phyloP scores from a whole-genome alignment of 2,888 invertebrate genomes.

The Spisula solida region DNA sequence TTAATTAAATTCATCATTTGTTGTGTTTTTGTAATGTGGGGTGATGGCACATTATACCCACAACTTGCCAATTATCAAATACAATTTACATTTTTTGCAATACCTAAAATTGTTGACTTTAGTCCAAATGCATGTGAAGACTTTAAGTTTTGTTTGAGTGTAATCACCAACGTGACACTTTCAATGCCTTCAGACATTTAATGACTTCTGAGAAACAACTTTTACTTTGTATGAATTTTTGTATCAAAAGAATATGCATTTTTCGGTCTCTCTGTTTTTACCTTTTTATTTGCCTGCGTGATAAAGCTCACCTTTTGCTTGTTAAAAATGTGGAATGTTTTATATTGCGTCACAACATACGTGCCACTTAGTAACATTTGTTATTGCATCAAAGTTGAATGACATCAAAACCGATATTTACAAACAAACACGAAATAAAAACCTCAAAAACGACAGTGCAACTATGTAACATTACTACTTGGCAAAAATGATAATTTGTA shows the following conservation, averaged over 20 bases:
- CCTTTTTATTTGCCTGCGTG: background rate
- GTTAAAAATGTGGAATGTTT: too few species aligned
- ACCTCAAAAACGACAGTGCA: too few species aligned
- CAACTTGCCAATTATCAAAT: slow-evolving; percentile 15
- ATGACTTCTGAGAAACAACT: background rate
- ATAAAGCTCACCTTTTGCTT: background rate
- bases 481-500: too few species aligned
- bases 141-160: background rate
- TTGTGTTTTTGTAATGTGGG: too few species aligned
- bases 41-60: background rate
- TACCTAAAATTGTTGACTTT: slow-evolving; percentile 10
- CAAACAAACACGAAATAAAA: too few species aligned
- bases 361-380: too few species aligned
- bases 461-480: too few species aligned
- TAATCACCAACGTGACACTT: slow-evolving; percentile 24
- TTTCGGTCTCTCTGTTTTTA: background rate
- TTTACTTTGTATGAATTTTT: background rate
- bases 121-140: background rate
- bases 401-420: too few species aligned
- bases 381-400: too few species aligned
- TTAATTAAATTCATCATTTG: too few species aligned
- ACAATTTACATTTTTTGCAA: slow-evolving; percentile 13
- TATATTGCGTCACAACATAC: too few species aligned
- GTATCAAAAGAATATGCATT: background rate
- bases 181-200: slow-evolving; percentile 13